phyloP scores from a whole-genome alignment of 2,888 invertebrate species.

The Danaus chrysippus region DNA sequence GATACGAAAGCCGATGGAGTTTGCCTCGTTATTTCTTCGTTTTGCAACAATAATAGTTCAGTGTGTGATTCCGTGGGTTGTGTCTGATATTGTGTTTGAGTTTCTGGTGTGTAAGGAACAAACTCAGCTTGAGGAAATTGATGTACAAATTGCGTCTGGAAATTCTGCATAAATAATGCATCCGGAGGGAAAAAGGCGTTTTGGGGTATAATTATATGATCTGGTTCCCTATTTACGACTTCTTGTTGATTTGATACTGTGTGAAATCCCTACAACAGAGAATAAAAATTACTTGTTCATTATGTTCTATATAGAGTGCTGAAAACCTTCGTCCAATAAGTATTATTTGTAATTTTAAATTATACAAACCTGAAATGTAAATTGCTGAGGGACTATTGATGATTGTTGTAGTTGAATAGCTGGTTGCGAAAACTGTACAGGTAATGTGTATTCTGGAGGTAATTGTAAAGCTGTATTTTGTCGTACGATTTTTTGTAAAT shows the following conservation, averaged over 20 bases:
- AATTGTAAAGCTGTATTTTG: conserved; percentile 66
- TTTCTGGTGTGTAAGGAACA: conserved; percentile 62
- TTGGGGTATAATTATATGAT: conserved; percentile 61
- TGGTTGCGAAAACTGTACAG: conserved; percentile 62
- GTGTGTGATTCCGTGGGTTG: conserved; percentile 35
- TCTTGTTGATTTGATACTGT: conserved; percentile 57
- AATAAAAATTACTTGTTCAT: neutral
- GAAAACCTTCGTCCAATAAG: too few relatives aligned
- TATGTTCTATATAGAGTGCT: too few relatives aligned
- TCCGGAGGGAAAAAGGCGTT: conserved; percentile 75
- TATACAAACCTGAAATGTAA: conserved; percentile 51
- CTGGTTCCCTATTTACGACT: conserved; percentile 53
- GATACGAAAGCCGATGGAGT: conserved; percentile 46
- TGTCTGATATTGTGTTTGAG: conserved; percentile 37
- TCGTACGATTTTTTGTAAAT: conserved; percentile 60
- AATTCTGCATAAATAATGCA: conserved; percentile 67
- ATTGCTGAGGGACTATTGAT: conserved; percentile 54
- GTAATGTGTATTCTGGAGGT: conserved; percentile 60
- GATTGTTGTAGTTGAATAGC: conserved; percentile 59
- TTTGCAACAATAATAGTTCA: conserved; percentile 52
- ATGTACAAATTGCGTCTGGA: conserved; percentile 62
- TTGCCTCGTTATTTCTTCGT: conserved; percentile 53
- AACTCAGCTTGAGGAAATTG: conserved; percentile 65
- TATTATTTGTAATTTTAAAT: too few relatives aligned
- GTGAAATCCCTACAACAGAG: conserved; percentile 45